Evolutionary conservation across 2,888 invertebrate genomes (phyloP).

Genomic region (Abrostola tripartita): DNA sequence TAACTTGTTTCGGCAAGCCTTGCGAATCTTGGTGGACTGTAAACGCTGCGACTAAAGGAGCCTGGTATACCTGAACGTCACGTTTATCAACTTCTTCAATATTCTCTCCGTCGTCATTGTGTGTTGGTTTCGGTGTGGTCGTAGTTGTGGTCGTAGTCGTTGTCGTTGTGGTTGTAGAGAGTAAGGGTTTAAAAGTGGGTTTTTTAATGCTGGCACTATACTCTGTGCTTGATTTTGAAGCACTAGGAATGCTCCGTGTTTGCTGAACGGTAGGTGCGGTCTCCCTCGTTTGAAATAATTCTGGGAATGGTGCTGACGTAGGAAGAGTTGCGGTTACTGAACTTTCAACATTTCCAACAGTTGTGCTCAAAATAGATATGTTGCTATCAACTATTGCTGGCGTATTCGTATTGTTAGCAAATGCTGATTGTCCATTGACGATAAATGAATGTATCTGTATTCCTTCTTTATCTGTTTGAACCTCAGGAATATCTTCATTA

Average conservation of each 20-base stretch:
- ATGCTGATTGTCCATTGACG: constrained; percentile 83
- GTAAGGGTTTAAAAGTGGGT: constrained; percentile 57
- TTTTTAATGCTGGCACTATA: constrained; percentile 62
- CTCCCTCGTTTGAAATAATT: constrained; percentile 81
- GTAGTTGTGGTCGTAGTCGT: constrained; percentile 88
- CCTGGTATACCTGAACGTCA: constrained; percentile 93
- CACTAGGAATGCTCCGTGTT: constrained; percentile 76
- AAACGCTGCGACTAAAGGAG: constrained; percentile 94
- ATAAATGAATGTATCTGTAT: constrained; percentile 89
- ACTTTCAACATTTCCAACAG: constrained; percentile 84
- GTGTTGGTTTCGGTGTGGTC: constrained; percentile 90
- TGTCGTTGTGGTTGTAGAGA: constrained; percentile 73
- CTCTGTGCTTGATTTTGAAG: constrained; percentile 64
- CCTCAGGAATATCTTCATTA: constrained; percentile 74
- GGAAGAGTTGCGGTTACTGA: constrained; percentile 77
- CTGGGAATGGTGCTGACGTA: constrained; percentile 77
- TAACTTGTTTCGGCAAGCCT: constrained; percentile 93
- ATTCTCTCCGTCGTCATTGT: constrained; percentile 90
- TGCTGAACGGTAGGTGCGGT: constrained; percentile 75
- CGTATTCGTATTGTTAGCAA: constrained; percentile 71
- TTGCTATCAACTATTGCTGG: constrained; percentile 78
- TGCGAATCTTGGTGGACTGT: constrained; percentile 94
- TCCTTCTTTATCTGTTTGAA: constrained; percentile 69
- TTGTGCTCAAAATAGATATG: constrained; percentile 81
- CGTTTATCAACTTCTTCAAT: constrained; percentile 90